Evolutionary conservation across 2,113 vertebrate genomes (phyloP).

Genomic region (Eulemur macaco): DNA sequence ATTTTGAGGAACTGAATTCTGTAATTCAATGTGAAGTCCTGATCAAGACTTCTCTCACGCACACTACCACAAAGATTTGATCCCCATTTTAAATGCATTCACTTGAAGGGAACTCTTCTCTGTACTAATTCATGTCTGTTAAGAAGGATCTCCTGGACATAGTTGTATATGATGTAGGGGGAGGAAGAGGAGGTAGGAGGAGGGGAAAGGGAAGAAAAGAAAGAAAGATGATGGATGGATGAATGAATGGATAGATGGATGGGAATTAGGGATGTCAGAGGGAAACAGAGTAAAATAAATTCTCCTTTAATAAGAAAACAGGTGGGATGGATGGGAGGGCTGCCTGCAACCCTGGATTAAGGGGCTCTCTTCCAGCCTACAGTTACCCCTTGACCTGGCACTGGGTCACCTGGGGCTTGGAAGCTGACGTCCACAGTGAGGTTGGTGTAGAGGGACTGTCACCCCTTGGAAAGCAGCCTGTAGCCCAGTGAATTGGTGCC

Average conservation of each 20-base stretch:
- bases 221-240: neutral
- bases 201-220: neutral
- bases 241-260: neutral
- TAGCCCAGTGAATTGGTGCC: conserved; percentile 87
- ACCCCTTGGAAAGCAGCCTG: conserved; percentile 82
- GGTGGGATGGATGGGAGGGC: neutral
- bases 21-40: neutral
- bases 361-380: neutral
- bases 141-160: neutral
- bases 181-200: neutral
- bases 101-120: neutral
- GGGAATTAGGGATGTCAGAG: neutral
- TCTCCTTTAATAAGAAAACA: conserved; percentile 64
- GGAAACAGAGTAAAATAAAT: conserved; percentile 23
- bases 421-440: conserved; percentile 88
- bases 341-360: neutral
- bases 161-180: neutral
- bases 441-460: conserved; percentile 88
- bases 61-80: neutral
- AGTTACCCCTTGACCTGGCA: neutral
- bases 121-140: neutral
- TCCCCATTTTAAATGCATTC: neutral
- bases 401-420: conserved; percentile 64
- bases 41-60: neutral
- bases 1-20: neutral